Evolutionary conservation across 1,140 invertebrate species (phyloP).

Genomic region (Drosophila dunni): DNA sequence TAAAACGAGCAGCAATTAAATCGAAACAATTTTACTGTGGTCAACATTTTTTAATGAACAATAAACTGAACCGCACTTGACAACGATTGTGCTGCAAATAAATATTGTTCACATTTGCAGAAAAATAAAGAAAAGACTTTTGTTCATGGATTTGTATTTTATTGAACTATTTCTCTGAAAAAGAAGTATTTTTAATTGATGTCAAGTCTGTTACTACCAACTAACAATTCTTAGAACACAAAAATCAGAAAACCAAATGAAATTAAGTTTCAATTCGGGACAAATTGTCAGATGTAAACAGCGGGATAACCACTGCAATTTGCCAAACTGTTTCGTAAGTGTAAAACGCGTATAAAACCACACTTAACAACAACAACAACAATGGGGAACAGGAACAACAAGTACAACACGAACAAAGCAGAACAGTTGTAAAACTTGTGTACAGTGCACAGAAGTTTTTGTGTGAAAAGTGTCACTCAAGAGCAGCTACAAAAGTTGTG

Average conservation of each 20-base stretch:
- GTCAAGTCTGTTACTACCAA: not conserved
- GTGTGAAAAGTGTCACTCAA: slow-evolving; percentile 69
- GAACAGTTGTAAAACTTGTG: slow-evolving; percentile 31
- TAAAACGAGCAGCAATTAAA: slow-evolving; percentile 8
- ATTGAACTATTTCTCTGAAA: not conserved
- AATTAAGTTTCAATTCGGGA: slow-evolving; percentile 49
- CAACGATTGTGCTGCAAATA: slow-evolving; percentile 2
- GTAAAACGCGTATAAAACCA: slow-evolving; percentile 54
- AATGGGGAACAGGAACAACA: slow-evolving; percentile 35
- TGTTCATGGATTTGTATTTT: not conserved
- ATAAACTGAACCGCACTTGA: not conserved
- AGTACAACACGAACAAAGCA: slow-evolving; percentile 28
- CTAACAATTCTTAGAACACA: not conserved
- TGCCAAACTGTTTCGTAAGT: slow-evolving; percentile 24
- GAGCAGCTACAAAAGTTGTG: slow-evolving; percentile 50
- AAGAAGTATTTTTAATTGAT: not conserved
- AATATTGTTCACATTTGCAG: not conserved
- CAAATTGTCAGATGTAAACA: slow-evolving; percentile 56
- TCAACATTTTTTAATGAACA: slow-evolving; percentile 2
- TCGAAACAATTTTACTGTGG: slow-evolving; percentile 13
- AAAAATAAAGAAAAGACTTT: not conserved
- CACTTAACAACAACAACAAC: slow-evolving; percentile 53
- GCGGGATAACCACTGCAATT: slow-evolving; percentile 26
- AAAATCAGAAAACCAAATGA: slow-evolving; percentile 11
- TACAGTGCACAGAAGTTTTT: slow-evolving; percentile 47